Conservation (phyloP, 2,113 vertebrate genomes). For the Gymnorhina tibicen region DNA sequence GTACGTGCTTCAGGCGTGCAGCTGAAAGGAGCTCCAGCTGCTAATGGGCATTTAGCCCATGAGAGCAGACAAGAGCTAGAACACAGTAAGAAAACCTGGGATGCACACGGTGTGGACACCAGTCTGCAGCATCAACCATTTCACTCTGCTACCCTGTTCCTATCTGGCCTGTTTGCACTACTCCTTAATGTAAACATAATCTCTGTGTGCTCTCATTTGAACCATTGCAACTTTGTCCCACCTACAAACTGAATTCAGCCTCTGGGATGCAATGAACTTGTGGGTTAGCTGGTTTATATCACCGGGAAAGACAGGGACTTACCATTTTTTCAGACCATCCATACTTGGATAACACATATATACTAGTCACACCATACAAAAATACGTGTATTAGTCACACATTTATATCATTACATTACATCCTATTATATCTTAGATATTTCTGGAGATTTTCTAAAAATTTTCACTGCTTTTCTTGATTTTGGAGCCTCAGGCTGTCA, state of each 20-base stretch:
- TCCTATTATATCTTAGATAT: neutral
- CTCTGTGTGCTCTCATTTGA: neutral
- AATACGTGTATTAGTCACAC: neutral
- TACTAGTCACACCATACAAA: neutral
- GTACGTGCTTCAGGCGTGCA: neutral
- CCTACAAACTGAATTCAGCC: neutral
- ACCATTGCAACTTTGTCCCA: neutral
- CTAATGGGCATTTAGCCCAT: neutral
- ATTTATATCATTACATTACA: neutral
- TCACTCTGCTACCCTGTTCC: neutral
- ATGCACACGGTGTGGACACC: neutral
- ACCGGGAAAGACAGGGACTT: neutral
- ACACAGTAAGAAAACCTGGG: neutral
- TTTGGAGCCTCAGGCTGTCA: neutral
- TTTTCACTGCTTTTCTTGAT: neutral
- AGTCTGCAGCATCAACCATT: neutral
- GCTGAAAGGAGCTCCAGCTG: neutral
- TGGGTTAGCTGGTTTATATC: neutral
- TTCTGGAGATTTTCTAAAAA: neutral
- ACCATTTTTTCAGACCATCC: neutral
- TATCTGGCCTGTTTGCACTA: neutral
- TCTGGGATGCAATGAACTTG: neutral
- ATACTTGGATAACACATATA: neutral
- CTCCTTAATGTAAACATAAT: neutral
- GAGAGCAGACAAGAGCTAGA: neutral